phyloP scores from a whole-genome alignment of 2,888 invertebrate species.

The Plemyria rubiginata region DNA sequence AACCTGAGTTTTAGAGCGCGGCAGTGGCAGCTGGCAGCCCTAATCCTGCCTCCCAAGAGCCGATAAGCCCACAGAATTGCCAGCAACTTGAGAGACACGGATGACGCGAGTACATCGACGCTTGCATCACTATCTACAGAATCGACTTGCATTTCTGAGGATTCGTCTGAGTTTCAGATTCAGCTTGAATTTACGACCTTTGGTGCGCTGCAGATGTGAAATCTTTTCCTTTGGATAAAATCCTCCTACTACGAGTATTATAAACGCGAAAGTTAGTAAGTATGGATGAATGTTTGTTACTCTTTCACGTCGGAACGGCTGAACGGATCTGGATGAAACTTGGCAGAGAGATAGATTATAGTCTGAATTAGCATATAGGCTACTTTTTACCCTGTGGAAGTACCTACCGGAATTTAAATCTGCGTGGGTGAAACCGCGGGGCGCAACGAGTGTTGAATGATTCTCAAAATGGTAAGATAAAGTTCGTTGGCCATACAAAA shows the following conservation, averaged over 20 bases:
- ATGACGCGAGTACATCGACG: conserved; percentile 33
- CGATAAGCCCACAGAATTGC: conserved; percentile 59
- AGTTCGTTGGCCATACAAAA: too few species aligned
- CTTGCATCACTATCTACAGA: conserved; percentile 9
- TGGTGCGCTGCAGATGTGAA: neutral
- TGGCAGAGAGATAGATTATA: too few species aligned
- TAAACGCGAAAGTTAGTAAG: too few species aligned
- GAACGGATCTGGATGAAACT: too few species aligned
- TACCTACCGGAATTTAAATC: too few species aligned
- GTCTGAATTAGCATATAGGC: too few species aligned
- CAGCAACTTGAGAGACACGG: conserved; percentile 50
- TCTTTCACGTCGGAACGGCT: too few species aligned
- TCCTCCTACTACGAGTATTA: too few species aligned
- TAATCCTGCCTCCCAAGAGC: conserved; percentile 44
- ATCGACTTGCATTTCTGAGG: conserved; percentile 10
- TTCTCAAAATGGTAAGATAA: neutral
- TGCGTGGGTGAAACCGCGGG: too few species aligned
- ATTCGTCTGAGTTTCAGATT: conserved; percentile 2
- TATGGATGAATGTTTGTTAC: too few species aligned
- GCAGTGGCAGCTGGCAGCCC: conserved; percentile 38
- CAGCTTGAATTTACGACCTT: neutral
- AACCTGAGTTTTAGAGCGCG: conserved; percentile 2
- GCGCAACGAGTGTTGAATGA: too few species aligned
- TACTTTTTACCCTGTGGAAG: too few species aligned
- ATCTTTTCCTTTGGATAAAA: neutral